Base-by-base conservation (phyloP, 2,797 vertebrate species). In the Anniella stebbinsi region DNA sequence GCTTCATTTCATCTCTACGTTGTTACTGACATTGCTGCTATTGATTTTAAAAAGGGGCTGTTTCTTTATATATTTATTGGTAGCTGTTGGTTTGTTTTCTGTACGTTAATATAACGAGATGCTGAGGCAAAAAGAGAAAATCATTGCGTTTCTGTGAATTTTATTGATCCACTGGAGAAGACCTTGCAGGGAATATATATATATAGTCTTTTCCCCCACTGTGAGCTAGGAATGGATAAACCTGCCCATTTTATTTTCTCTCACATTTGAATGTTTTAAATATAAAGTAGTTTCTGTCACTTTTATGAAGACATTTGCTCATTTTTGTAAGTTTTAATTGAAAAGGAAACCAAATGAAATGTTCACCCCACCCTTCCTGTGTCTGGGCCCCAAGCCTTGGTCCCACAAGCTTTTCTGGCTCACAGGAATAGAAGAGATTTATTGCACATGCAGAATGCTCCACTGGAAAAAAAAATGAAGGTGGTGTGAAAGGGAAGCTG, bases 41-140 rank as follows among this genome's bases (percentile, higher is more conserved):
- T 84, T 84, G 88, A 63, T 63, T 63, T 70, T 23, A 41, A 23
- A 0, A 63, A 7, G 54, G 45, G 77, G 5, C 2, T 28, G 63
- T 86, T 86, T 67, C 23, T 78, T 48, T 78, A 21, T 67, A 25
- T 66, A 30, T 21, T 87, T 76, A 60, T 75, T 78, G 60, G 33
- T 5, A 38, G 18, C 23, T 93, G 90, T 90, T 94, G 91, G 91
- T 91, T 93, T 94, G 92, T 88, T 90, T 94, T 92, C 91, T 95
- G 87, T 81, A 87, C 93, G 76, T 75, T 91, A 92, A 86, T 90
- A 66, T 92, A 94, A 93, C 80, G 0, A 90, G 81, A 92, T 70
- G 63, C 63, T 80, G 51, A 87, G 90, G 89, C 85, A 91, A 91
- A 90, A 77, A 88, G 92, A 75, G 41, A 2, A 5, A 45, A 60